Evolutionary conservation across 2,113 vertebrate species (phyloP).

Genomic region (Nibea coibor): DNA sequence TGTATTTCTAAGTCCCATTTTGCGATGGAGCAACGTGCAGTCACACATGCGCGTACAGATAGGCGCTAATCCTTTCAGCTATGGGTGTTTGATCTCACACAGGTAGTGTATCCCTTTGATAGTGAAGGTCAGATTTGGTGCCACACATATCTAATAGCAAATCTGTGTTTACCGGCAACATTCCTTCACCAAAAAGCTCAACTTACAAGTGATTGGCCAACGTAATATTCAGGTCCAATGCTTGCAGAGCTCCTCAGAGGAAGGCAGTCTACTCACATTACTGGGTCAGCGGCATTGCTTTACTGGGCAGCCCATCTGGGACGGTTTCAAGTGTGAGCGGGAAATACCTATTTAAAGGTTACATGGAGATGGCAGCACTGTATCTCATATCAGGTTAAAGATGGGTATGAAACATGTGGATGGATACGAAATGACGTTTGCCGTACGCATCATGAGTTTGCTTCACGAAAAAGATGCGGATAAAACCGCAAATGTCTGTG

Average conservation of each 20-base stretch:
- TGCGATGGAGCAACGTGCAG: background rate
- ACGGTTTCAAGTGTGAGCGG: conserved; percentile 61
- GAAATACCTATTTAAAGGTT: conserved; percentile 71
- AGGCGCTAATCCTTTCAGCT: conserved; percentile 13
- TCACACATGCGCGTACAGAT: background rate
- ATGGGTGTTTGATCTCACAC: background rate
- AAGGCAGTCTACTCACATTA: conserved; percentile 72
- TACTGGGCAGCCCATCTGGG: conserved; percentile 66
- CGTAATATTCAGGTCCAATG: conserved; percentile 41
- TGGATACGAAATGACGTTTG: background rate
- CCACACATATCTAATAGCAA: conserved; percentile 55
- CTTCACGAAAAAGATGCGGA: background rate
- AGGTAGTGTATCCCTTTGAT: conserved; percentile 42
- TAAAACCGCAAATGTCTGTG: background rate
- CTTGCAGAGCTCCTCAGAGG: conserved; percentile 50
- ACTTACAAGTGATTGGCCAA: conserved; percentile 46
- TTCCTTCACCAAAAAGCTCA: conserved; percentile 65
- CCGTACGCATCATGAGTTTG: background rate
- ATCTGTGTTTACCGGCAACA: conserved; percentile 69
- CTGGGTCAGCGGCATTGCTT: conserved; percentile 74
- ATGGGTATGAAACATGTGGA: background rate
- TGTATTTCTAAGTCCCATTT: background rate
- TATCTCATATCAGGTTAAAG: conserved; percentile 24
- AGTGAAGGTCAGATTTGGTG: conserved; percentile 62
- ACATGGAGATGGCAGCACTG: background rate